These are phyloP conservation scores for Polymixis lichenea DNA, from an alignment of 2,888 invertebrate species.

Conservation along the genomic window DNA sequence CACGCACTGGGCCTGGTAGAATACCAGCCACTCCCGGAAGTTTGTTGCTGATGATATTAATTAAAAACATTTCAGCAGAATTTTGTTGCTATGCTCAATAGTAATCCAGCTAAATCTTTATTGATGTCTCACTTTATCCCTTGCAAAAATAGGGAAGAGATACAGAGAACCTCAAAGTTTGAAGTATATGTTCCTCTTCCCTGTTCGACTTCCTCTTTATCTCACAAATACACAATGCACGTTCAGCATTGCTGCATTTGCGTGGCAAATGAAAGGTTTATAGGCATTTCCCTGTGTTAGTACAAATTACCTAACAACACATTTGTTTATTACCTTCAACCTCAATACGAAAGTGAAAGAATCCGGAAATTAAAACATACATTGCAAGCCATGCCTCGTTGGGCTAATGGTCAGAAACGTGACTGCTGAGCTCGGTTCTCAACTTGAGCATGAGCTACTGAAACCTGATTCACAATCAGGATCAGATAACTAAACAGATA, in stretches of 20 bases:
- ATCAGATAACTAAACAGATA: too few relatives aligned
- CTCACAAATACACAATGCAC: not conserved
- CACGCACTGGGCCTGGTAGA: not conserved
- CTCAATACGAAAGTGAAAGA: conserved; percentile 9
- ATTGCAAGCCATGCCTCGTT: not conserved
- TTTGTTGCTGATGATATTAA: too few relatives aligned
- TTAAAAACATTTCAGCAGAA: too few relatives aligned
- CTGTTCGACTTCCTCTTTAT: not conserved
- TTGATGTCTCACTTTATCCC: not conserved
- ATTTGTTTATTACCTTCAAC: conserved; percentile 55
- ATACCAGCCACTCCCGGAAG: too few relatives aligned
- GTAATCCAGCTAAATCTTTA: not conserved
- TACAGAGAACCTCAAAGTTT: not conserved
- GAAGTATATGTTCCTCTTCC: not conserved
- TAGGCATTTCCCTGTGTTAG: conserved; percentile 32
- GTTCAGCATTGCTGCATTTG: conserved; percentile 17
- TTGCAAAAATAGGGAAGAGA: not conserved
- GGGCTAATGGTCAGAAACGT: too few relatives aligned
- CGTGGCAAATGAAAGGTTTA: conserved; percentile 43
- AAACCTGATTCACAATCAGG: not conserved
- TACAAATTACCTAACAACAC: conserved; percentile 26
- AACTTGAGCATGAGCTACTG: not conserved
- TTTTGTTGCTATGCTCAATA: not conserved
- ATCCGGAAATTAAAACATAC: conserved; percentile 13
- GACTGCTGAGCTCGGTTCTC: not conserved